Conservation (phyloP, 1,140 invertebrate genomes). For the Spodoptera frugiperda region DNA sequence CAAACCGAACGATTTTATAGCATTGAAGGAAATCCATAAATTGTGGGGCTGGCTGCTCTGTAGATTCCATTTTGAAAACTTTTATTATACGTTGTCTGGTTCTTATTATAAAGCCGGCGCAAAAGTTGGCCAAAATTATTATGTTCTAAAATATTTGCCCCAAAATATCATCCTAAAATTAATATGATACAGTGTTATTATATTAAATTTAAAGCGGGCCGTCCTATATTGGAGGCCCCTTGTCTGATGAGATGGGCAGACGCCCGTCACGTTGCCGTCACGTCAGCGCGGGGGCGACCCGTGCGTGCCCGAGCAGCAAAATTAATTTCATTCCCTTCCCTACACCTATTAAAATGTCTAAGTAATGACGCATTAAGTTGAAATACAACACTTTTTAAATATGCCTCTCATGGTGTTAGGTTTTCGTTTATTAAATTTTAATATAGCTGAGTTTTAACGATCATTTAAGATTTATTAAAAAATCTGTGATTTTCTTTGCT, state of each 20-base stretch:
- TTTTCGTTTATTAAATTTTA: neutral
- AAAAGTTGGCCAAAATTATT: neutral
- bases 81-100: neutral
- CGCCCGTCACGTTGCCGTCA: conserved; percentile 46
- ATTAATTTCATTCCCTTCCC: conserved; percentile 61
- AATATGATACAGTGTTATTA: neutral
- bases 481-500: too few relatives aligned
- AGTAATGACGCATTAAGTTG: conserved; percentile 55
- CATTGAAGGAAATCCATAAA: conserved; percentile 10
- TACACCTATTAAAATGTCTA: conserved; percentile 54
- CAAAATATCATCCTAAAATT: conserved; percentile 4
- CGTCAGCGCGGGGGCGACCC: conserved; percentile 38
- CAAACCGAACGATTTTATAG: neutral
- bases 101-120: conserved; percentile 2
- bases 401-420: conserved; percentile 8
- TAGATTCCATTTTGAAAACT: neutral
- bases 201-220: conserved; percentile 33
- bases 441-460: too few relatives aligned
- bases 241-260: conserved; percentile 57
- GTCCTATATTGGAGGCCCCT: conserved; percentile 43
- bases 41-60: neutral
- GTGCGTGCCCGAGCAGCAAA: conserved; percentile 60
- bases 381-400: conserved; percentile 31
- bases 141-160: neutral
- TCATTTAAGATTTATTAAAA: too few relatives aligned